Evolutionary conservation across 1,140 invertebrate species (phyloP).

Genomic region (Cherax quadricarinatus): DNA sequence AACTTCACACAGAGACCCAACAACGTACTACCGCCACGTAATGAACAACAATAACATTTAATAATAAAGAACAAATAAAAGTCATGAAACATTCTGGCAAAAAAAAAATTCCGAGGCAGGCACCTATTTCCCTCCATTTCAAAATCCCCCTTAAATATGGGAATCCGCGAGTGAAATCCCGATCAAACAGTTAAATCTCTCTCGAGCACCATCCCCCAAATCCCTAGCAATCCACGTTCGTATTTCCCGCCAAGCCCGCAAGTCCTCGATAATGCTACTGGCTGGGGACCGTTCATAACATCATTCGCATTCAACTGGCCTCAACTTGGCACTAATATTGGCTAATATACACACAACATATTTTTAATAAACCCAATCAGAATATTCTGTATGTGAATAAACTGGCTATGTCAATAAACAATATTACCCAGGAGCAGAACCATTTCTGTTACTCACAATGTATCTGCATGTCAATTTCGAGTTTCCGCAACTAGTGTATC

Average conservation of each 20-base stretch:
- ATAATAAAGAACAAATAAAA: constrained; percentile 12
- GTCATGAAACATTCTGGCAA: background rate
- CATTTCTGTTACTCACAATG: background rate
- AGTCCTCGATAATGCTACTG: constrained; percentile 66
- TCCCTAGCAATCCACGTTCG: constrained; percentile 65
- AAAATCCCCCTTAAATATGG: constrained; percentile 66
- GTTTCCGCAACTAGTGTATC: background rate
- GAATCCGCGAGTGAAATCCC: constrained; percentile 62
- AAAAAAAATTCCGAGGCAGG: constrained; percentile 1
- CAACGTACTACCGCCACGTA: too few relatives aligned
- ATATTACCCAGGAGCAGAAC: background rate
- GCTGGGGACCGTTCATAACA: constrained; percentile 64
- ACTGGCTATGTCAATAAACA: background rate
- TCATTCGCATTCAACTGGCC: constrained; percentile 51
- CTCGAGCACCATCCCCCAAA: constrained; percentile 67
- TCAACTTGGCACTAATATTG: background rate
- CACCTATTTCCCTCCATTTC: constrained; percentile 55
- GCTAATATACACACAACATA: background rate
- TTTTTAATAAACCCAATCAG: too few relatives aligned
- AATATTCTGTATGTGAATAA: background rate
- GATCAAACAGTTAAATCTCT: constrained; percentile 69
- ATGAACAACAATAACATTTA: too few relatives aligned
- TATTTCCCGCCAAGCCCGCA: constrained; percentile 68
- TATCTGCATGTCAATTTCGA: background rate
- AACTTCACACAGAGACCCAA: too few relatives aligned